These are phyloP conservation scores for Lycocerus yunnanus DNA, from an alignment of 2,888 invertebrate species.

Conservation along the genomic window DNA sequence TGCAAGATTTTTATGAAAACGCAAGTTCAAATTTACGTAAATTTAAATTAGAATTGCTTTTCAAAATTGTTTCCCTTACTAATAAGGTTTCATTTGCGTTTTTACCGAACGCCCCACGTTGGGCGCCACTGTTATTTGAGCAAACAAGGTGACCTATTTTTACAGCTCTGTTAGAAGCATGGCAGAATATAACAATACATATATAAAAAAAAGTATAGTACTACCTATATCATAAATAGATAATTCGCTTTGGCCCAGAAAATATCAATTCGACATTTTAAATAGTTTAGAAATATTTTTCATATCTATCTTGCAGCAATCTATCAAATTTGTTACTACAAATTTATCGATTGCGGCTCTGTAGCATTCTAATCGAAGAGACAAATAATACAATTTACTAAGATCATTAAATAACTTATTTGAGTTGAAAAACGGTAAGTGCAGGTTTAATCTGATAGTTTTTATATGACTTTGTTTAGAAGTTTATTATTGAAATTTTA, in stretches of 20 bases:
- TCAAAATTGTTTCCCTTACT: no score
- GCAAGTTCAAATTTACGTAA: neutral
- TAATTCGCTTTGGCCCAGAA: slow-evolving; percentile 22
- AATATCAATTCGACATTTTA: slow-evolving; percentile 25
- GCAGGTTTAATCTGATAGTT: neutral
- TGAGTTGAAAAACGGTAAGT: neutral
- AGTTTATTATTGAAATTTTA: neutral
- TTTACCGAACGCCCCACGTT: neutral
- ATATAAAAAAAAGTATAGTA: slow-evolving; percentile 15
- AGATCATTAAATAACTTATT: neutral
- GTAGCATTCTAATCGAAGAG: slow-evolving; percentile 26
- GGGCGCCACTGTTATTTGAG: no score
- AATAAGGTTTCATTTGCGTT: neutral
- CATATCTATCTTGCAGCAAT: slow-evolving; percentile 26
- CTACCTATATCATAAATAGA: slow-evolving; percentile 9
- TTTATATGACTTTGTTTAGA: neutral
- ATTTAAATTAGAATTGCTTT: neutral
- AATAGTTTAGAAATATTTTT: slow-evolving; percentile 28
- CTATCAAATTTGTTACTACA: slow-evolving; percentile 16
- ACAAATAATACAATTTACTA: slow-evolving; percentile 24
- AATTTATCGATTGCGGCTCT: slow-evolving; percentile 21
- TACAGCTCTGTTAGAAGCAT: slow-evolving; percentile 27
- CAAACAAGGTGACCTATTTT: slow-evolving; percentile 17
- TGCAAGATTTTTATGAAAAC: neutral
- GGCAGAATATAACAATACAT: slow-evolving; percentile 17